These are phyloP conservation scores for Bombyx mori DNA, from an alignment of 1,140 invertebrate species.

Conservation along the genomic window DNA sequence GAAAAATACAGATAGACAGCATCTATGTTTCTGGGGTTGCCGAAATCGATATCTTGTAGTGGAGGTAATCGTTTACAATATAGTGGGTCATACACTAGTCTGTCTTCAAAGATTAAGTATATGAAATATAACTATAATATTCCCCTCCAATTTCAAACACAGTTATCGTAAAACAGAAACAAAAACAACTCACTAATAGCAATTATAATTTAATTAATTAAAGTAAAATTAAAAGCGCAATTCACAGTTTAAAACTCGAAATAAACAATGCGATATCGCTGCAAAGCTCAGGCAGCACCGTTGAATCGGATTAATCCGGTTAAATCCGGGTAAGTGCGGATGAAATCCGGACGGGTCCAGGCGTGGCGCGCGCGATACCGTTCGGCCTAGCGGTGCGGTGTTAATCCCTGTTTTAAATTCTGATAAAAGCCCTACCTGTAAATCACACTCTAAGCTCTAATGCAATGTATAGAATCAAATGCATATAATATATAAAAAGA, in stretches of 20 bases:
- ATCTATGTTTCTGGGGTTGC: too few species aligned
- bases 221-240: slow-evolving; percentile 6
- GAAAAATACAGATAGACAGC: too few species aligned
- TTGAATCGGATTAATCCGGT: slow-evolving; percentile 44
- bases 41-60: too few species aligned
- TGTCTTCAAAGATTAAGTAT: too few species aligned
- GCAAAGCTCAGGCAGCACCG: slow-evolving; percentile 35
- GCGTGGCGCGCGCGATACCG: slow-evolving; percentile 38
- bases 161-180: too few species aligned
- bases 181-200: not conserved
- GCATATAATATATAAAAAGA: not conserved
- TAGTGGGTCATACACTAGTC: too few species aligned
- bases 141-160: too few species aligned
- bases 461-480: slow-evolving; percentile 1
- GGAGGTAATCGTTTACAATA: too few species aligned
- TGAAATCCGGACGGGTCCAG: slow-evolving; percentile 31
- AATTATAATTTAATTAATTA: slow-evolving; percentile 2
- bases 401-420: slow-evolving; percentile 65
- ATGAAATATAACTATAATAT: too few species aligned
- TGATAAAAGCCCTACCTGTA: slow-evolving; percentile 55
- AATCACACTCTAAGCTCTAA: slow-evolving; percentile 19
- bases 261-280: slow-evolving; percentile 63
- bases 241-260: slow-evolving; percentile 43
- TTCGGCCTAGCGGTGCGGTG: slow-evolving; percentile 37
- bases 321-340: slow-evolving; percentile 41